Conservation (phyloP, 1,140 invertebrate genomes). For the Harpegnathos saltator region DNA sequence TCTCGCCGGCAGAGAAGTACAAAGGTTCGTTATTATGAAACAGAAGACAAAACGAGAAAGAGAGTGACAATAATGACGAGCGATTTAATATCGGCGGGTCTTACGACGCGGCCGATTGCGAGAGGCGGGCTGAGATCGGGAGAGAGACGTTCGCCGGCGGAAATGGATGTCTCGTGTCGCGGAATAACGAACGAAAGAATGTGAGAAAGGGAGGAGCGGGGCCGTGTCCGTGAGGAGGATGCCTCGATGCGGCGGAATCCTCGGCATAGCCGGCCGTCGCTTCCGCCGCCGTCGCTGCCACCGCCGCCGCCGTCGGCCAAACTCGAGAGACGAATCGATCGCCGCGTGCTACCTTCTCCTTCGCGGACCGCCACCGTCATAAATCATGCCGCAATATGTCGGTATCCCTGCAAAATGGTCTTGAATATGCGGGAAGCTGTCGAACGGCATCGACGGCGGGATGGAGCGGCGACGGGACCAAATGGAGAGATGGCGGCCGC, state of each 20-base stretch:
- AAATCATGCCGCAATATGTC: constrained; percentile 73
- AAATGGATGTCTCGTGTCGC: constrained; percentile 63
- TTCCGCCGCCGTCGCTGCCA: no score
- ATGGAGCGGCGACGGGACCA: not conserved
- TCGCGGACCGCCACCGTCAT: constrained; percentile 46
- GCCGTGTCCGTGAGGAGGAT: constrained; percentile 36
- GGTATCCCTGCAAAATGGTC: constrained; percentile 63
- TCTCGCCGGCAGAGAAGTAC: no score
- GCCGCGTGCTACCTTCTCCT: constrained; percentile 31
- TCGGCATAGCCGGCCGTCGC: constrained; percentile 37
- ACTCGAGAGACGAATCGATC: constrained; percentile 66
- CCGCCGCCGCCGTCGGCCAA: constrained; percentile 35
- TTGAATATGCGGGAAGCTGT: constrained; percentile 67
- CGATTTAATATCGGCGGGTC: constrained; percentile 40
- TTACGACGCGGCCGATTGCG: not conserved
- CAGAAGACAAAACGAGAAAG: no score
- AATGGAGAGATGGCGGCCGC: constrained; percentile 4
- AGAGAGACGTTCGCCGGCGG: constrained; percentile 24
- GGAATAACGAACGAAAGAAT: constrained; percentile 60
- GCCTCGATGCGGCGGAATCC: constrained; percentile 54
- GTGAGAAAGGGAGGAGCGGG: constrained; percentile 43
- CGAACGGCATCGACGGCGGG: constrained; percentile 5
- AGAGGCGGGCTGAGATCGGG: constrained; percentile 18
- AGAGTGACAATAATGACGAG: constrained; percentile 24
- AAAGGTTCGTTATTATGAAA: no score